phyloP scores from a whole-genome alignment of 2,113 vertebrate genomes.

The Sylvietta virens region DNA sequence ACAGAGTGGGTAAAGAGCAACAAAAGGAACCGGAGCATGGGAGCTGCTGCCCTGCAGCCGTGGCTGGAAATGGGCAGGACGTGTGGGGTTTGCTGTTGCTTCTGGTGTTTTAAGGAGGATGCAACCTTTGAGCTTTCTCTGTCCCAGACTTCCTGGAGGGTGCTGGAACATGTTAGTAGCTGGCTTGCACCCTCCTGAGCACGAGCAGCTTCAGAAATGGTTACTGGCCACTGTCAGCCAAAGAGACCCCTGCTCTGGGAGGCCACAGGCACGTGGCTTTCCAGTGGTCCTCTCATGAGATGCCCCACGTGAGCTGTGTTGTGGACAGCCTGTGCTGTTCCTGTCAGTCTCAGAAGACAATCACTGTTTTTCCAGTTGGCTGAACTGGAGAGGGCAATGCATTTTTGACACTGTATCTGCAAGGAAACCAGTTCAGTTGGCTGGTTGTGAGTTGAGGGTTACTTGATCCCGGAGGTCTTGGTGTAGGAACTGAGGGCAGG shows the following conservation, averaged over 20 bases:
- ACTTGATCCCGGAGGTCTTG: background rate
- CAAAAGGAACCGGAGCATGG: background rate
- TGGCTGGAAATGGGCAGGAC: background rate
- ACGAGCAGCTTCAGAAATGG: background rate
- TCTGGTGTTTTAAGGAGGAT: background rate
- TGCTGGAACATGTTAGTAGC: background rate
- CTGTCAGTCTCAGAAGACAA: background rate
- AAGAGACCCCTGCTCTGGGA: background rate
- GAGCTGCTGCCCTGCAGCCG: background rate
- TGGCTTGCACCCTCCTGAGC: background rate
- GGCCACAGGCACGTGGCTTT: background rate
- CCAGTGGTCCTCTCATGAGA: background rate
- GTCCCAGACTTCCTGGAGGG: background rate
- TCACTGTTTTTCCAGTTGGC: background rate
- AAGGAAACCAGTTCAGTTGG: background rate
- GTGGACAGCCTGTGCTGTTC: background rate
- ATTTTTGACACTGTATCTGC: accelerated
- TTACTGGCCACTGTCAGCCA: background rate
- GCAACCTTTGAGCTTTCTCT: background rate
- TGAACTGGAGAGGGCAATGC: background rate
- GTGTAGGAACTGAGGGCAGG: background rate
- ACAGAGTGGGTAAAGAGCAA: no score
- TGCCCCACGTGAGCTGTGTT: background rate
- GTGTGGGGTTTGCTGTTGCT: background rate
- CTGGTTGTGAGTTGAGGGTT: background rate